Conservation (phyloP, 2,113 vertebrate genomes). For the Thalassarche chlororhynchos region DNA sequence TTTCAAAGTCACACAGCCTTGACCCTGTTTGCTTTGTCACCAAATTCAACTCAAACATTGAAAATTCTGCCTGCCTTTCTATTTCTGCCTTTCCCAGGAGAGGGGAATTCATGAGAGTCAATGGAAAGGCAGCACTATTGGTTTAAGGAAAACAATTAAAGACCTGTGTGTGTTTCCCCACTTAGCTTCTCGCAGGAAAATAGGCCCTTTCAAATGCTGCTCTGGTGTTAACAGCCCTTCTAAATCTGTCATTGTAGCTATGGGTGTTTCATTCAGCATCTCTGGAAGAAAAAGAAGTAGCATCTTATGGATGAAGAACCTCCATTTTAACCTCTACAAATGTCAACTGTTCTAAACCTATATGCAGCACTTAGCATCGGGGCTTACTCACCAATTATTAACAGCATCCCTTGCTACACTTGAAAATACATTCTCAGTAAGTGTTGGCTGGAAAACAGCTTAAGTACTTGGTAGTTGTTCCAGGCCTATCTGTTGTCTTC, state of each 20-base stretch:
- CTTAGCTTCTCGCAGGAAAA: background rate
- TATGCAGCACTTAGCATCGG: background rate
- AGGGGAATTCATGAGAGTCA: background rate
- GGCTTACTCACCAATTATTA: background rate
- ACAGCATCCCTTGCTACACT: background rate
- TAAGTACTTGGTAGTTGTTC: background rate
- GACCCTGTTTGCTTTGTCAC: background rate
- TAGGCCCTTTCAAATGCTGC: constrained; percentile 19
- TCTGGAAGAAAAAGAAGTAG: background rate
- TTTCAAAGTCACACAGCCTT: constrained; percentile 26
- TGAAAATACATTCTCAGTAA: background rate
- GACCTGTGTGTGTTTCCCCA: background rate
- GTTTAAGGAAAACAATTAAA: constrained; percentile 29
- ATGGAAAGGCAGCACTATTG: background rate
- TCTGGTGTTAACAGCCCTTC: constrained; percentile 34
- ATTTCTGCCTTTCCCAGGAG: background rate
- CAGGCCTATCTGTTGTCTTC: background rate
- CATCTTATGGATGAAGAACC: constrained; percentile 41
- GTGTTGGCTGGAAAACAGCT: background rate
- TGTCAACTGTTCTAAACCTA: constrained; percentile 44
- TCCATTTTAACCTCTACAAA: constrained; percentile 26
- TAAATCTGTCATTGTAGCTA: background rate
- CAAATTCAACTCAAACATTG: background rate
- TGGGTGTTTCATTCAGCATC: background rate
- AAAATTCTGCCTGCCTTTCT: constrained; percentile 3